These are phyloP conservation scores for Trichoplusia ni DNA, from an alignment of 1,140 invertebrate genomes.

Conservation along the genomic window DNA sequence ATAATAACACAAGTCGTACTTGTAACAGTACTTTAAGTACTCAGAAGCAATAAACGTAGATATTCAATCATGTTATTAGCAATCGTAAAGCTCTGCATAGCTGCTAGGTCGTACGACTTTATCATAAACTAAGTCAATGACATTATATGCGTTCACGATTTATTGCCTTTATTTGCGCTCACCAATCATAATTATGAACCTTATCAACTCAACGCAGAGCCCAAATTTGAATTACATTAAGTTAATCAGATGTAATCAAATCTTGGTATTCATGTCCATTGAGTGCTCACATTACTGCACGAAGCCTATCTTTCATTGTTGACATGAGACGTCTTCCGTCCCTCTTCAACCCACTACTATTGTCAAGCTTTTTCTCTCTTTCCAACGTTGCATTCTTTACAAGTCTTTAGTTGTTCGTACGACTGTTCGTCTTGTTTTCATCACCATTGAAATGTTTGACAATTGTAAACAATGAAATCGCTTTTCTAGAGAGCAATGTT, in stretches of 20 bases:
- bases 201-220: conserved; percentile 40
- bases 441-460: conserved; percentile 40
- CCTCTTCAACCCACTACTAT: conserved; percentile 33
- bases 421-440: conserved; percentile 38
- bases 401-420: conserved; percentile 28
- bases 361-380: conserved; percentile 35
- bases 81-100: conserved; percentile 37
- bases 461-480: conserved; percentile 20
- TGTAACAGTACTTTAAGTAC: conserved; percentile 10
- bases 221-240: conserved; percentile 26
- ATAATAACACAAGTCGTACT: conserved; percentile 8
- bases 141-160: conserved; percentile 50
- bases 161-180: conserved; percentile 25
- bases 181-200: background rate
- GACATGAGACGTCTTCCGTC: conserved; percentile 58
- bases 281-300: conserved; percentile 72
- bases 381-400: conserved; percentile 43
- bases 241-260: conserved; percentile 26
- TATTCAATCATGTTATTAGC: conserved; percentile 32
- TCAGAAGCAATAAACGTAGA: conserved; percentile 15
- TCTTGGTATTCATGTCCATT: conserved; percentile 62
- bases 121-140: conserved; percentile 69
- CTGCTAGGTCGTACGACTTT: conserved; percentile 51
- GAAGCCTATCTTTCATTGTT: conserved; percentile 71
- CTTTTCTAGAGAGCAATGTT: conserved; percentile 11